Conservation (phyloP, 2,113 vertebrate species). For the Atrichornis clamosus region DNA sequence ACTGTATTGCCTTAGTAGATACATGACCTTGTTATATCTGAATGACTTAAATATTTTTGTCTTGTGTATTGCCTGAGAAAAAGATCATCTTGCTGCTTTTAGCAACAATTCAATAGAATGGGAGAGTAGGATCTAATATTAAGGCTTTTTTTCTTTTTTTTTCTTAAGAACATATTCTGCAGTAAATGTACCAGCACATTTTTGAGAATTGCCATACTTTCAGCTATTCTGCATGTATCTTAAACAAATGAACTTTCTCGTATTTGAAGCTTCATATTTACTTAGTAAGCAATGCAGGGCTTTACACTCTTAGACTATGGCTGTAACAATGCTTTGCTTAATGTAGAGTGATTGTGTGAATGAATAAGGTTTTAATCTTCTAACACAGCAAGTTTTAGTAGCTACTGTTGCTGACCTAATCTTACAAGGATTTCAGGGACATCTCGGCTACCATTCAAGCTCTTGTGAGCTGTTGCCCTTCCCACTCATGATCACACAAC, state of each 20-base stretch:
- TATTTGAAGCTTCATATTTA: neutral
- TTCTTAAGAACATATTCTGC: neutral
- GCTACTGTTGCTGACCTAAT: neutral
- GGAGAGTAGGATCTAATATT: neutral
- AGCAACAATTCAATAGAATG: neutral
- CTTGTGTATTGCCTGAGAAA: neutral
- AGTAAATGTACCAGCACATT: constrained; percentile 16
- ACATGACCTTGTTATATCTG: neutral
- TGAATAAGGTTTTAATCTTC: neutral
- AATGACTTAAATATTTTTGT: neutral
- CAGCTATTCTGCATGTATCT: neutral
- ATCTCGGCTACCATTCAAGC: neutral
- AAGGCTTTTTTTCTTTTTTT: neutral
- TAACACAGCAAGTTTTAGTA: neutral
- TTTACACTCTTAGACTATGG: neutral
- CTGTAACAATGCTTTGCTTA: neutral
- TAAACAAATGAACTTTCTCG: neutral
- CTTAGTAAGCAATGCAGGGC: neutral
- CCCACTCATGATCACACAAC: neutral
- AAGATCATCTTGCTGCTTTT: neutral
- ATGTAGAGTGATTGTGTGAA: neutral
- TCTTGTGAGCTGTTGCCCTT: neutral
- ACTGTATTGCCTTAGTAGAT: neutral
- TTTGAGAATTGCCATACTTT: neutral
- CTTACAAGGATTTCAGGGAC: neutral